phyloP scores from a whole-genome alignment of 1,140 invertebrate species.

The Dendrolimus punctatus region DNA sequence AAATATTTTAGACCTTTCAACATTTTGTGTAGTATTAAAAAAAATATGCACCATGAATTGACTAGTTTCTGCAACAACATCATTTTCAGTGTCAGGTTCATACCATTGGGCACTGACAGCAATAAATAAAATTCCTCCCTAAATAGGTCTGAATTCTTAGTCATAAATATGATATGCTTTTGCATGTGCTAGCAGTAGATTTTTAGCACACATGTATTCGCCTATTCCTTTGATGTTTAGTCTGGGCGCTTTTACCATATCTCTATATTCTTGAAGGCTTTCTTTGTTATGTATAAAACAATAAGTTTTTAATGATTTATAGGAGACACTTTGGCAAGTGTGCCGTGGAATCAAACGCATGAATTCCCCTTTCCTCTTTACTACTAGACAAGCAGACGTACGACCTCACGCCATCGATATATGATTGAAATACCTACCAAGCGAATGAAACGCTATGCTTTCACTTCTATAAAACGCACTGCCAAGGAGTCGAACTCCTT shows the following conservation, averaged over 20 bases:
- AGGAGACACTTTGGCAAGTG: too few relatives aligned
- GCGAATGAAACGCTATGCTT: too few relatives aligned
- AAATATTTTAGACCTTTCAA: conserved; percentile 3
- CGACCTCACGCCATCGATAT: too few relatives aligned
- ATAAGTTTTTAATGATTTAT: too few relatives aligned
- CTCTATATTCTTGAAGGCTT: conserved; percentile 65
- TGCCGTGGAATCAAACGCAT: too few relatives aligned
- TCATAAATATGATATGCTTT: conserved; percentile 74
- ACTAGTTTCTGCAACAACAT: conserved; percentile 57
- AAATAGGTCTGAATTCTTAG: conserved; percentile 31
- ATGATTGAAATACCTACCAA: too few relatives aligned
- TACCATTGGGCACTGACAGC: conserved; percentile 62
- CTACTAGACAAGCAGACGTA: too few relatives aligned
- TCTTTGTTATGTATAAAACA: too few relatives aligned
- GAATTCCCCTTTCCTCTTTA: too few relatives aligned
- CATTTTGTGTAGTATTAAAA: conserved; percentile 2
- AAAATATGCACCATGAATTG: conserved; percentile 51
- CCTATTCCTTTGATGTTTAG: conserved; percentile 64
- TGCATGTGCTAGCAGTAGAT: conserved; percentile 41
- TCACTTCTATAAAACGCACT: too few relatives aligned
- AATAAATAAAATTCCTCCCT: conserved; percentile 69
- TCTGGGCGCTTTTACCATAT: conserved; percentile 59
- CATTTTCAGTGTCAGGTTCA: conserved; percentile 58
- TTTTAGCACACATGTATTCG: conserved; percentile 64
- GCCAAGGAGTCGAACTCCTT: too few relatives aligned